Conservation (phyloP, 2,888 invertebrate species). For the Clepsis dumicolana region DNA sequence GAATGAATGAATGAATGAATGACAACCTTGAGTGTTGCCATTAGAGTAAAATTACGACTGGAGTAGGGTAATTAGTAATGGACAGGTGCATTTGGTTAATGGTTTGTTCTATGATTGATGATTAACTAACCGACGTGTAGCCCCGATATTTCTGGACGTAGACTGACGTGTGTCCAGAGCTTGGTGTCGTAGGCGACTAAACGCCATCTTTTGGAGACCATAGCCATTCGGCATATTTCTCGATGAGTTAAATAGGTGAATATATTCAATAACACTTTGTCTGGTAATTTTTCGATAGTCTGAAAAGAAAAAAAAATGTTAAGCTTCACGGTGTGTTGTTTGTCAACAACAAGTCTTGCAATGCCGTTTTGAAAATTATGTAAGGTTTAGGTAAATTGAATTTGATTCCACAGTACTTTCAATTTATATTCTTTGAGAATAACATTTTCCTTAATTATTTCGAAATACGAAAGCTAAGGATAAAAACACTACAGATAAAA, state of each 20-base stretch:
- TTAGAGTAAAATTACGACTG: conserved; percentile 1
- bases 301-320: conserved; percentile 69
- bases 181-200: conserved; percentile 97
- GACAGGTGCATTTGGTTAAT: conserved; percentile 29
- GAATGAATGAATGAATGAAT: conserved; percentile 36
- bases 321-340: background rate
- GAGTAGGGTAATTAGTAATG: conserved; percentile 41
- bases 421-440: too few relatives aligned
- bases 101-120: conserved; percentile 26
- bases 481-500: too few relatives aligned
- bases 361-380: too few relatives aligned
- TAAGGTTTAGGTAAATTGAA: too few relatives aligned
- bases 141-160: conserved; percentile 98
- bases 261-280: conserved; percentile 97
- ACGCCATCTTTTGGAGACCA: conserved; percentile 98
- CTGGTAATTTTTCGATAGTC: conserved; percentile 98
- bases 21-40: conserved; percentile 35
- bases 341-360: too few relatives aligned
- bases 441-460: too few relatives aligned
- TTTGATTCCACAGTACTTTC: too few relatives aligned
- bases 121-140: conserved; percentile 90
- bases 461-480: too few relatives aligned
- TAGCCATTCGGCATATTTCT: conserved; percentile 97
- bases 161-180: conserved; percentile 98
- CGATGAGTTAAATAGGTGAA: conserved; percentile 97